These are phyloP conservation scores for Drosophila mettleri DNA, from an alignment of 2,888 invertebrate species.

Conservation along the genomic window DNA sequence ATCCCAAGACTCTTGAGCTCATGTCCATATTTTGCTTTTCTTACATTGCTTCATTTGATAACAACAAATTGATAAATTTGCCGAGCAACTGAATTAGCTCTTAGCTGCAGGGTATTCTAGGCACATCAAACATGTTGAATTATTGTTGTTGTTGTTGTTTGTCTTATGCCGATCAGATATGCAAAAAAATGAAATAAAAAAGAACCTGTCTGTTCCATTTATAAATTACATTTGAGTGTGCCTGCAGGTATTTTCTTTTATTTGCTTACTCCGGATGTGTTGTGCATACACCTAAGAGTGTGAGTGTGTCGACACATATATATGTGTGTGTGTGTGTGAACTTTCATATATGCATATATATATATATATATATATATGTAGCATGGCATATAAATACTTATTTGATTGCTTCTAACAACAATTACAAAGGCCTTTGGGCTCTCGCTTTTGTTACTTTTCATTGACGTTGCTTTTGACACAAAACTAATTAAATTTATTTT, in stretches of 20 bases:
- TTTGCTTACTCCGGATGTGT: conserved; percentile 21
- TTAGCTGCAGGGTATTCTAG: conserved; percentile 5
- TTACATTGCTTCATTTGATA: neutral
- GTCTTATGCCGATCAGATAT: conserved; percentile 31
- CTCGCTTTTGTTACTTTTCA: conserved; percentile 9
- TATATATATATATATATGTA: neutral
- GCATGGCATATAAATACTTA: neutral
- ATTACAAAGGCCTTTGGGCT: conserved; percentile 1
- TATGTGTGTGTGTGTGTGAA: no score
- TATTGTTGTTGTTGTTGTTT: conserved; percentile 17
- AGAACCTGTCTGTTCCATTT: conserved; percentile 48
- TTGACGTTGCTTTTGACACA: conserved; percentile 5
- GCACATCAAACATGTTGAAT: neutral
- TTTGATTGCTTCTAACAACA: conserved; percentile 19
- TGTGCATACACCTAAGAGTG: neutral
- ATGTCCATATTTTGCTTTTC: neutral
- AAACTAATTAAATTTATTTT: conserved; percentile 14
- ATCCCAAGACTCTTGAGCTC: no score
- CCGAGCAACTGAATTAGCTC: neutral
- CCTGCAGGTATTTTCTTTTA: conserved; percentile 31
- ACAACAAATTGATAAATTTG: neutral
- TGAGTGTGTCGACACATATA: neutral
- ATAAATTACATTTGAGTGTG: conserved; percentile 51
- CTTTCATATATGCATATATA: neutral
- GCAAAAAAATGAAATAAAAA: conserved; percentile 6